phyloP scores from a whole-genome alignment of 2,888 invertebrate species.

The Mythimna impura region DNA sequence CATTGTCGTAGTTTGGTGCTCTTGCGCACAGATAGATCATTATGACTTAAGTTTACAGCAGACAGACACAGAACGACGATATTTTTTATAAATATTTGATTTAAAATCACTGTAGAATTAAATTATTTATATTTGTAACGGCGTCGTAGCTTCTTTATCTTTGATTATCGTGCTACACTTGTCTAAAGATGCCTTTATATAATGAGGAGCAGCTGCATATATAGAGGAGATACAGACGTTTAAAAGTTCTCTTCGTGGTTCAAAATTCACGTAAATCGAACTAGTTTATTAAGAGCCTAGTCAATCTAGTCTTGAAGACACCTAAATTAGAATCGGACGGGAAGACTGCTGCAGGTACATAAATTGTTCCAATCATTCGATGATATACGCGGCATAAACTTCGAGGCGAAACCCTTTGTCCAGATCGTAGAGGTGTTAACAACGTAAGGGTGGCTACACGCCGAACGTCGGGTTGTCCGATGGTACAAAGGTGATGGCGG shows the following conservation, averaged over 20 bases:
- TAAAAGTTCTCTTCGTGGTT: not conserved
- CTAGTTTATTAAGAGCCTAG: too few species aligned
- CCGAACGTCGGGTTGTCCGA: too few species aligned
- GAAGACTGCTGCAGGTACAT: too few species aligned
- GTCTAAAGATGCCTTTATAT: not conserved
- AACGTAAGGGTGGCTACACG: too few species aligned
- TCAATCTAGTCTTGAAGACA: too few species aligned
- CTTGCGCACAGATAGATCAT: not conserved
- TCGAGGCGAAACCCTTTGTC: too few species aligned
- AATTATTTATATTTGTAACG: not conserved
- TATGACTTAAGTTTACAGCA: not conserved
- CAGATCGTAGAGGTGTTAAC: too few species aligned
- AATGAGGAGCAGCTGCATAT: not conserved
- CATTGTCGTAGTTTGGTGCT: conserved; percentile 1
- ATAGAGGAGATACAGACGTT: not conserved
- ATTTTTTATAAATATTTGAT: not conserved
- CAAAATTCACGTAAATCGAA: not conserved
- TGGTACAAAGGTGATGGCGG: too few species aligned
- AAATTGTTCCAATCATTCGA: too few species aligned
- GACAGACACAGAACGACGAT: too few species aligned
- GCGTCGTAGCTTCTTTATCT: not conserved
- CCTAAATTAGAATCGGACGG: too few species aligned
- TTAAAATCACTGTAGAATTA: not conserved
- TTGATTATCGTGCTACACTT: not conserved
- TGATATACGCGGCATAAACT: too few species aligned